Evolutionary conservation across 1,140 invertebrate genomes (phyloP), one percentile per base, ranked within the genome.

Genomic region (Drosophila ohnishii): DNA sequence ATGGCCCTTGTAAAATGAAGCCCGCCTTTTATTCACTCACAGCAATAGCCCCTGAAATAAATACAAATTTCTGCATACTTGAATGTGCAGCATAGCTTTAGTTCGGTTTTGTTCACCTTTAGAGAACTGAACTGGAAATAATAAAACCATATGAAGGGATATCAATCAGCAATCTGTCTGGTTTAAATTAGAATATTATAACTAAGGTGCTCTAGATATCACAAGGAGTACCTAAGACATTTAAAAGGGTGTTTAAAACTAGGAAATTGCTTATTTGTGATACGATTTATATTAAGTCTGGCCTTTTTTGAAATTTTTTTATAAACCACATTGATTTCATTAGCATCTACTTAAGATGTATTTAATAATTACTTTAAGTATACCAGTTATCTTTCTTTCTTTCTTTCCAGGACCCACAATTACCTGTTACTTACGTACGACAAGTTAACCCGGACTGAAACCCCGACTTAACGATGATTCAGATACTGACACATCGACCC

Each of bases 391-490:
- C n/a, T n/a, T n/a, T n/a, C n/a, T n/a, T n/a, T n/a, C n/a, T 32
- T 7, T 32, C 19, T n/a, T 63, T 63, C 5, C 56, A 63, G 61
- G 37, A 60, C 10, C 19, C 10, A 40, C 35, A 2, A 40, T 11
- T 16, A 42, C 61, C 30, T 14, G 5, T 34, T 14, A 11, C 10
- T 25, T 8, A 25, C 39, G 4, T 10, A 59, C 10, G 14, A 22
- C 28, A 28, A 40, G 55, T 40, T 22, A 59, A 19, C 25, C 53
- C 19, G 60, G 22, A 44, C 47, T 42, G 51, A 34, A 50, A 9
- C 19, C 13, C 11, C n/a, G 9, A 64, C 16, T 35, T 16, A n/a
- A 64, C 30, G 28, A 71, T 71, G 67, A 28, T 71, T 48, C 40
- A 71, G 25, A 42, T 35, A 39, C 44, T 45, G 8, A 37, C 25